phyloP scores from a whole-genome alignment of 2,113 vertebrate genomes.

The Vanacampus margaritifer region DNA sequence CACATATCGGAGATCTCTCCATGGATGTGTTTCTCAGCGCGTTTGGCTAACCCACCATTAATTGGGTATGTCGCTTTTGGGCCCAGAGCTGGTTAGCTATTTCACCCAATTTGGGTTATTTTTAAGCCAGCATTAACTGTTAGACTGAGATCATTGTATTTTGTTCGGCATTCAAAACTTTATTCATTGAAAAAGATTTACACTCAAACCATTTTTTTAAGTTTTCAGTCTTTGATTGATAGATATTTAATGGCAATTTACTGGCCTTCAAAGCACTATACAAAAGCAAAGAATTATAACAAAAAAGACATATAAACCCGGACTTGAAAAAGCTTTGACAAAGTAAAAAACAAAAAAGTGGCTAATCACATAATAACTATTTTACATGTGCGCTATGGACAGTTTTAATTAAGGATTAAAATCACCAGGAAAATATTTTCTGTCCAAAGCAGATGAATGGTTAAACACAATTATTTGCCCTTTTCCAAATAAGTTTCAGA shows the following conservation, averaged over 20 bases:
- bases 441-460: neutral
- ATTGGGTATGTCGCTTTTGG: no score
- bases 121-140: no score
- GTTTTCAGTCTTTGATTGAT: neutral
- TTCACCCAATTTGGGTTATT: no score
- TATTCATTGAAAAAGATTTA: no score
- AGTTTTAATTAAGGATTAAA: no score
- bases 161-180: neutral
- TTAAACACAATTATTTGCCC: no score
- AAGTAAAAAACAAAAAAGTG: neutral
- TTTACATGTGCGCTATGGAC: neutral
- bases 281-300: neutral
- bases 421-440: no score
- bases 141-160: neutral
- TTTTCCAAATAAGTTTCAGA: no score
- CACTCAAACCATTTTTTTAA: no score
- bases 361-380: neutral
- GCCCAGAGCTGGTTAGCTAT: no score
- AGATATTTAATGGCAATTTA: neutral
- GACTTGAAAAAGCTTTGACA: neutral
- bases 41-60: no score
- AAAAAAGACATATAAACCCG: neutral
- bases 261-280: neutral
- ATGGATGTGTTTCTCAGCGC: slow-evolving; percentile 87
- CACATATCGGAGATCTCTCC: slow-evolving; percentile 89